Percentiles rank a stretch among this genome's conserved stretches.
These are phyloP conservation scores for Sander lucioperca DNA, from an alignment of 2,113 vertebrate genomes.

Conservation along the genomic window DNA sequence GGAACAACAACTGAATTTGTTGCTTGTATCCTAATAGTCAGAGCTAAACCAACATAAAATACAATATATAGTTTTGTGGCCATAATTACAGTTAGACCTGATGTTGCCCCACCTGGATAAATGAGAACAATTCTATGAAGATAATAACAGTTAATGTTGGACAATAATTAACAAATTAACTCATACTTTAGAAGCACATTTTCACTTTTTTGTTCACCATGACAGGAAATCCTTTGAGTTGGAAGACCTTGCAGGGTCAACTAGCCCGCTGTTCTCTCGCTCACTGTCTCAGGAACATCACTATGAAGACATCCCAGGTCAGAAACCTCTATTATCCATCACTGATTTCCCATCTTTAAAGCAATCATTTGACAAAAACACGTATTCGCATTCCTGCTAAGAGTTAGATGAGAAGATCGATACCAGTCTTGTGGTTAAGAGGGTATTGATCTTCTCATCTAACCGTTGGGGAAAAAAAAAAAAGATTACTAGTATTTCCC, in stretches of 20 bases:
- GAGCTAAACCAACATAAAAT: not conserved
- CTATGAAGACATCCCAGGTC: slow-evolving; percentile 91
- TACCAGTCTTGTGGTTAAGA: not conserved
- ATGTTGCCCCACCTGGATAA: not conserved
- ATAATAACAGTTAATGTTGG: not conserved
- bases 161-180: not conserved
- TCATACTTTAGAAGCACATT: not conserved
- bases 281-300: slow-evolving; percentile 91
- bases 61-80: not conserved
- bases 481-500: not conserved
- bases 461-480: too few species aligned
- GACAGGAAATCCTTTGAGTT: slow-evolving; percentile 90
- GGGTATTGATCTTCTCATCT: too few species aligned
- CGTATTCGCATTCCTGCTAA: not conserved
- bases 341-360: not conserved
- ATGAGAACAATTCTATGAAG: not conserved
- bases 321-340: slow-evolving; percentile 13
- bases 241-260: slow-evolving; percentile 87
- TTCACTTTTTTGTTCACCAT: not conserved
- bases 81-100: not conserved
- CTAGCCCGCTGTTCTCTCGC: slow-evolving; percentile 82
- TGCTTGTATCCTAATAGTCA: not conserved
- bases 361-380: not conserved
- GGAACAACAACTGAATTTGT: not conserved
- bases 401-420: not conserved